A percentile compares a stretch with the other conserved stretches of the same genome.
Evolutionary conservation across 2,113 vertebrate species (phyloP).

Genomic region (Oncorhynchus gorbuscha): DNA sequence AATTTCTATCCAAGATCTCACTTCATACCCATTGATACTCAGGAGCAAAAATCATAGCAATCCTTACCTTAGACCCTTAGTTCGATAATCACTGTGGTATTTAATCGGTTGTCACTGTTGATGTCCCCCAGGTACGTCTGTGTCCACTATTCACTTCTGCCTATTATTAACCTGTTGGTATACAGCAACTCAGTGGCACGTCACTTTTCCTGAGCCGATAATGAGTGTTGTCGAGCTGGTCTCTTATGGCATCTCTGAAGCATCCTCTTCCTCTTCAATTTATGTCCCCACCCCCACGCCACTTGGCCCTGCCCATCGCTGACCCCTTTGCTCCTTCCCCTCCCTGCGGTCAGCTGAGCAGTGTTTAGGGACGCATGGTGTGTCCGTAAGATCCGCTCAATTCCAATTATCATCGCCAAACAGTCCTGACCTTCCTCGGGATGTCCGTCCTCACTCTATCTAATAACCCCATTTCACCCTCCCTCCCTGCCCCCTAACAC

Average conservation of each 20-base stretch:
- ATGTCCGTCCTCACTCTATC: neutral
- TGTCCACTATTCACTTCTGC: neutral
- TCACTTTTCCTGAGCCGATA: too few species aligned
- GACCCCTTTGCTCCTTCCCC: conserved; percentile 35
- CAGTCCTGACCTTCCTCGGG: conserved; percentile 34
- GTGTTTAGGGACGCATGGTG: conserved; percentile 15
- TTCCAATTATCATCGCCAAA: conserved; percentile 73
- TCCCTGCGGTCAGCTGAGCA: conserved; percentile 37
- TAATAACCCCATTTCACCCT: neutral
- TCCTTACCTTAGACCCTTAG: neutral
- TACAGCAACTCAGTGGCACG: too few species aligned
- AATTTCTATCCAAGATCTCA: neutral
- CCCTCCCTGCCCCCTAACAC: too few species aligned
- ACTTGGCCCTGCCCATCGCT: conserved; percentile 25
- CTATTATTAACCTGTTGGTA: neutral
- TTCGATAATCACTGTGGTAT: neutral
- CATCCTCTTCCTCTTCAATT: conserved; percentile 35
- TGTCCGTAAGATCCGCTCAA: conserved; percentile 27
- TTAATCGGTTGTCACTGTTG: neutral
- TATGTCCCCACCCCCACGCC: conserved; percentile 31
- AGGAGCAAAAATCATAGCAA: neutral
- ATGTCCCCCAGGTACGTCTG: neutral
- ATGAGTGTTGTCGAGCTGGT: too few species aligned
- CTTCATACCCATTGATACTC: neutral
- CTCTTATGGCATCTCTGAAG: too few species aligned